These are phyloP conservation scores for Piscicola geometra DNA, from an alignment of 2,888 invertebrate species.

Conservation along the genomic window DNA sequence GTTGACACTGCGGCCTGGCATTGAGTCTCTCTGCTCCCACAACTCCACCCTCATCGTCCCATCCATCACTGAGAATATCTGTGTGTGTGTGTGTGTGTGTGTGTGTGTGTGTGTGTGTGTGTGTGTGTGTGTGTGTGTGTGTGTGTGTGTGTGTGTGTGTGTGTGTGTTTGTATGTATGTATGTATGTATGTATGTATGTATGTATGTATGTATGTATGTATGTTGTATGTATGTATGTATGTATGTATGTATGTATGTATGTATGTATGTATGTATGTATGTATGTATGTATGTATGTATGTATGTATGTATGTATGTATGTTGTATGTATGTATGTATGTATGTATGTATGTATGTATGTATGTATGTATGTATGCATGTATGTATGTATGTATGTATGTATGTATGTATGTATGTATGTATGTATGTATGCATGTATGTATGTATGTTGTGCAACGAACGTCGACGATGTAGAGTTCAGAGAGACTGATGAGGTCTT, in stretches of 20 bases:
- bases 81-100: not conserved
- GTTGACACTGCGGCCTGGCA: not conserved
- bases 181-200: too few relatives aligned
- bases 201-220: not conserved
- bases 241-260: not conserved
- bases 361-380: not conserved
- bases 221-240: not conserved
- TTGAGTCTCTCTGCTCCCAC: not conserved
- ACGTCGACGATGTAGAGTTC: slow-evolving; percentile 47
- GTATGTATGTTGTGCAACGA: slow-evolving; percentile 25
- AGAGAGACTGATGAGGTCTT: slow-evolving; percentile 43
- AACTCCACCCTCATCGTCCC: not conserved
- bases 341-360: not conserved
- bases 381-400: not conserved
- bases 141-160: too few relatives aligned
- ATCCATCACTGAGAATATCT: not conserved
- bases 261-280: too few relatives aligned
- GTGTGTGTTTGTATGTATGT: too few relatives aligned
- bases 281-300: too few relatives aligned
- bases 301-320: too few relatives aligned
- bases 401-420: too few relatives aligned
- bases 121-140: slow-evolving; percentile 1
- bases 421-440: too few relatives aligned
- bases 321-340: not conserved
- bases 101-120: slow-evolving; percentile 2